A percentile compares a stretch with the other conserved stretches of the same genome.
Evolutionary conservation across 2,797 vertebrate species (phyloP).

Genomic region (Pipistrellus pipistrellus): DNA sequence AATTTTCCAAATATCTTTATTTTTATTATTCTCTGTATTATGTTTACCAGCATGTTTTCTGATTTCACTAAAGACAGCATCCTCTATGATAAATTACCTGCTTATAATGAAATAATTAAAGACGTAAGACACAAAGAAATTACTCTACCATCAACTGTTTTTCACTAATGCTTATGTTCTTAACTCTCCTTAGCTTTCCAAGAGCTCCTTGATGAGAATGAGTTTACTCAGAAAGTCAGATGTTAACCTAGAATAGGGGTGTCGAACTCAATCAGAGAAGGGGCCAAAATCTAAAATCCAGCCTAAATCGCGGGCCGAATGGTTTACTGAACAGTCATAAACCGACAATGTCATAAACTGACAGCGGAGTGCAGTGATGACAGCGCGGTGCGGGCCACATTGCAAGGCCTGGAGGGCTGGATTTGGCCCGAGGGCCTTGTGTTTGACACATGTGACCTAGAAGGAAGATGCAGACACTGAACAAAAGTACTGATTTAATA

Average conservation of each 20-base stretch:
- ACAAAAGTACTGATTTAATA: background rate
- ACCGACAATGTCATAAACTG: too few species aligned
- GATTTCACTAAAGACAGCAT: background rate
- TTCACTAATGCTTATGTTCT: background rate
- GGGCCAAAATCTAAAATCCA: too few species aligned
- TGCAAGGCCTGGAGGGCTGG: too few species aligned
- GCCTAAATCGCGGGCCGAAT: too few species aligned
- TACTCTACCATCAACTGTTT: slow-evolving; percentile 21
- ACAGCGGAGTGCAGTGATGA: too few species aligned
- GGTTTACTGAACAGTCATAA: too few species aligned
- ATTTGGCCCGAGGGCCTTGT: too few species aligned
- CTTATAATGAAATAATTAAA: slow-evolving; percentile 26
- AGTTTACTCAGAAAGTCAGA: background rate
- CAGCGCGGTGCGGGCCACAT: too few species aligned
- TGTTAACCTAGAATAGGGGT: slow-evolving; percentile 40
- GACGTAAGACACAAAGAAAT: background rate
- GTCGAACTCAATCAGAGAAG: too few species aligned
- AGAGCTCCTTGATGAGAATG: background rate
- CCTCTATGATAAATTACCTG: background rate
- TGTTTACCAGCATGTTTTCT: background rate
- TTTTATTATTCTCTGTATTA: background rate
- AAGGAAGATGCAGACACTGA: slow-evolving; percentile 15
- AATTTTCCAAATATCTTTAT: background rate
- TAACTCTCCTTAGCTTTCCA: slow-evolving; percentile 25
- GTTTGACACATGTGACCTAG: too few species aligned